These are phyloP conservation scores for Drosophila sp. DNA, from an alignment of 1,140 invertebrate species.

Conservation along the genomic window DNA sequence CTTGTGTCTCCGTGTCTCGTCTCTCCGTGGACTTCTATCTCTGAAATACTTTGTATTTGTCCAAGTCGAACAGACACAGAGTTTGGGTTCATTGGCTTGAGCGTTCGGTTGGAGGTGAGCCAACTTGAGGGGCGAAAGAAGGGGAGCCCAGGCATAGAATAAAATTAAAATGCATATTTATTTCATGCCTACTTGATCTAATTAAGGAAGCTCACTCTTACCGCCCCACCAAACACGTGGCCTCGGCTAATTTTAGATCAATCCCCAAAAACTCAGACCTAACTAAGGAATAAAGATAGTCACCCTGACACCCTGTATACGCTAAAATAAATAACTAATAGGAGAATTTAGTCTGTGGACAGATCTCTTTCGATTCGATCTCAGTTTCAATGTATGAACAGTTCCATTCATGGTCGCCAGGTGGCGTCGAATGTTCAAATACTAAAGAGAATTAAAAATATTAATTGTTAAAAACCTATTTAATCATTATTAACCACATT, in stretches of 20 bases:
- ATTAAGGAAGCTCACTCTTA: not conserved
- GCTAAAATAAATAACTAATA: not conserved
- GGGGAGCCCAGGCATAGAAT: not conserved
- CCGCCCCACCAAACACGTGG: not conserved
- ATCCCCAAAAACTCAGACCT: not conserved
- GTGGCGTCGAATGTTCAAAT: not conserved
- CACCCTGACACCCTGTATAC: not conserved
- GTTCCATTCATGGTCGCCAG: not conserved
- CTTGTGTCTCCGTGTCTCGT: constrained; percentile 23
- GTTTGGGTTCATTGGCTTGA: constrained; percentile 6
- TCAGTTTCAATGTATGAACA: not conserved
- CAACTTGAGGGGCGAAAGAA: not conserved
- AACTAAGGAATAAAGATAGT: not conserved
- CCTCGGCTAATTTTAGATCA: not conserved
- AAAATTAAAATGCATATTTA: constrained; percentile 13
- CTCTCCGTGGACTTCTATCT: constrained; percentile 6
- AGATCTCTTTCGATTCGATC: not conserved
- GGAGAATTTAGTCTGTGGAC: no score
- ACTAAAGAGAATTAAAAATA: not conserved
- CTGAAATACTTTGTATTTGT: constrained; percentile 5
- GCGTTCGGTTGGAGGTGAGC: not conserved
- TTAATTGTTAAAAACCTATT: no score
- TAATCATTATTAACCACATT: no score
- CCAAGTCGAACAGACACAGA: not conserved
- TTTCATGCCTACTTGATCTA: constrained; percentile 11